Evolutionary conservation across 2,113 vertebrate genomes (phyloP), one percentile per base, ranked within the genome.

Genomic region (Myotis brandtii): DNA sequence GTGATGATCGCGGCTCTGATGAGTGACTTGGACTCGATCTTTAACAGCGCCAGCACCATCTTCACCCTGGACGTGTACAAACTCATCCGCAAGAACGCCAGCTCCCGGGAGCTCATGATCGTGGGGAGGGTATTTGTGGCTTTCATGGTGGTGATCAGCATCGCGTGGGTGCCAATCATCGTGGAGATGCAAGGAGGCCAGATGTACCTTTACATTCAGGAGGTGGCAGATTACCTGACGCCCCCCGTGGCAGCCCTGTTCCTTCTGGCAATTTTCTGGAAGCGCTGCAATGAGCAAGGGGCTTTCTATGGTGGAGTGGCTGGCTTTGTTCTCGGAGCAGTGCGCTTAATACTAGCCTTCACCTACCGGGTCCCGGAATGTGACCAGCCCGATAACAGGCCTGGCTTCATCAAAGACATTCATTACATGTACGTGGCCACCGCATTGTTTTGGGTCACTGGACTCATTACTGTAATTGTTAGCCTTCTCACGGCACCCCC

Each of bases 141-240:
- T 11, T 88, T 99, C 96, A 99, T 99, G 99, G 99, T 99, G 95
- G 98, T 91, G 32, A 99, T 99, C 98, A 99, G 99, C 98, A 99
- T 99, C 37, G 99, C 99, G 23, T 99, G 99, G 99, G 99, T 99
- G 67, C 99, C 99, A 3, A 99, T 99, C 95, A 99, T 99, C 40
- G 99, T 99, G 97, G 99, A 99, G 97, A 99, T 99, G 99, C 99
- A 99, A 98, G 99, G 99, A 23, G 99, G 99, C 54, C 99, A 99
- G 98, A 99, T 99, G 98, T 99, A 99, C 97, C 98, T 99, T 56
- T 99, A 99, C 97, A 99, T 99, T 96, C 99, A 99, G 98, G 99
- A 99, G 98, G 99, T 99, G 4, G 99, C 99, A 0, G 99, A 99
- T 93, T 99, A 99, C 96, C 98, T 99, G 93, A 99, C 99, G 2